Evolutionary conservation across 2,113 vertebrate species (phyloP), one percentile per base, ranked within the genome.

Genomic region (Lepus timidus): DNA sequence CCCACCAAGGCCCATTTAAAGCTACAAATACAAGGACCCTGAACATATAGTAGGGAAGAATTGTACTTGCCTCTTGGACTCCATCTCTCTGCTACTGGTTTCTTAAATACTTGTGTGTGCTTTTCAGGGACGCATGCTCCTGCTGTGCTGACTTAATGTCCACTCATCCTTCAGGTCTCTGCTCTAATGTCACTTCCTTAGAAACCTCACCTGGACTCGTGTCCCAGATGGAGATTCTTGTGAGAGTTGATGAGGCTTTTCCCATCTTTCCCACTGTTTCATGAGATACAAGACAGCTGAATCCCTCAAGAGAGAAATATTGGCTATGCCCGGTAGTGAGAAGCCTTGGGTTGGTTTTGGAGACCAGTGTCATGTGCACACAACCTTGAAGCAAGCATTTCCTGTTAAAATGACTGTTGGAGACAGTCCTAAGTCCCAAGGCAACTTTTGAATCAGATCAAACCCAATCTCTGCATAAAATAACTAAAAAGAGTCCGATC

Each of bases 51-150:
- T 39, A 74, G 68, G n/a, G 13, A 61, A 55, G 39, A 36, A 23
- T 4, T 78, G 2, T 1, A 17, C 29, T 3, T 80, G 52, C n/a
- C 6, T 27, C n/a, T 9, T 31, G 51, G 5, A 11, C 0, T 8
- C 1, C 10, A 58, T 49, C 0, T 22, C 33, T 6, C 51, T 76
- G 7, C 61, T 19, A 3, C 31, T n/a, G 4, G 5, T 8, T 65
- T 51, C 76, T 83, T 61, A 23, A 6, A 44, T 64, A 2, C 29
- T 14, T 14, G 55, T 7, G 13, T 20, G 29, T 5, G 49, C n/a
- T 90, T 90, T 58, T 11, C 76, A 19, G 11, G 64, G 55, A 27
- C 4, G 1, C 9, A 10, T 3, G 7, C 3, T 17, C 8, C 6
- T 70, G 17, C 25, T 84, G n/a, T 74, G 25, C 20, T 22, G 44